Evolutionary conservation across 2,113 vertebrate genomes (phyloP).

Genomic region (Sapajus apella): DNA sequence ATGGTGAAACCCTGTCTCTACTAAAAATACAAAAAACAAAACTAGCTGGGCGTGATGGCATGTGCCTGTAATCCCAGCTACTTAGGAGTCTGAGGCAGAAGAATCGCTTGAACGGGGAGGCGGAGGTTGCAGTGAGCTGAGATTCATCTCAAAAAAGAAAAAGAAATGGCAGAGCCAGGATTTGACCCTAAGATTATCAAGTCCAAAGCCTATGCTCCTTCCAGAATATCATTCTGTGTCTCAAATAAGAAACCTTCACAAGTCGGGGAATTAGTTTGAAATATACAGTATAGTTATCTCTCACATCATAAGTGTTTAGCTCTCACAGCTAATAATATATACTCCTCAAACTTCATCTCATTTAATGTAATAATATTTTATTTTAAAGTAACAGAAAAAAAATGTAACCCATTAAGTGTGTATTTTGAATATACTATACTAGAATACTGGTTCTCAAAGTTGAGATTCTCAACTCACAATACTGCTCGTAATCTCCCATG

Average conservation of each 20-base stretch:
- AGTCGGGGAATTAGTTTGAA: background rate
- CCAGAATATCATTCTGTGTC: background rate
- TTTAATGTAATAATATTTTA: constrained; percentile 12
- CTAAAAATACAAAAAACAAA: too few relatives aligned
- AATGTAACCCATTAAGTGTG: background rate
- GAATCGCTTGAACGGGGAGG: too few relatives aligned
- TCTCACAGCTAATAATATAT: constrained; percentile 33
- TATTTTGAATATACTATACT: background rate
- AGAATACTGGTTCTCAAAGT: background rate
- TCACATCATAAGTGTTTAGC: background rate
- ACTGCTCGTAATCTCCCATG: background rate
- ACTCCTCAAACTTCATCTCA: constrained; percentile 14
- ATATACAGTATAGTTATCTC: background rate
- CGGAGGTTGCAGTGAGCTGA: too few relatives aligned
- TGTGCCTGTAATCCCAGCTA: too few relatives aligned
- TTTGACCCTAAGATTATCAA: background rate
- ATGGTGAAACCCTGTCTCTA: too few relatives aligned
- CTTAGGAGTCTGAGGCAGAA: too few relatives aligned
- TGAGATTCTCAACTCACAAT: background rate
- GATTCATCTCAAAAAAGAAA: too few relatives aligned
- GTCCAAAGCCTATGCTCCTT: background rate
- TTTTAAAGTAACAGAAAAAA: constrained; percentile 41
- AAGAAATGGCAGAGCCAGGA: background rate
- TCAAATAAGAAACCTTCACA: constrained; percentile 8
- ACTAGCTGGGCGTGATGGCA: too few relatives aligned